Conservation (phyloP, 2,888 invertebrate genomes). For the Idaea aversata region DNA sequence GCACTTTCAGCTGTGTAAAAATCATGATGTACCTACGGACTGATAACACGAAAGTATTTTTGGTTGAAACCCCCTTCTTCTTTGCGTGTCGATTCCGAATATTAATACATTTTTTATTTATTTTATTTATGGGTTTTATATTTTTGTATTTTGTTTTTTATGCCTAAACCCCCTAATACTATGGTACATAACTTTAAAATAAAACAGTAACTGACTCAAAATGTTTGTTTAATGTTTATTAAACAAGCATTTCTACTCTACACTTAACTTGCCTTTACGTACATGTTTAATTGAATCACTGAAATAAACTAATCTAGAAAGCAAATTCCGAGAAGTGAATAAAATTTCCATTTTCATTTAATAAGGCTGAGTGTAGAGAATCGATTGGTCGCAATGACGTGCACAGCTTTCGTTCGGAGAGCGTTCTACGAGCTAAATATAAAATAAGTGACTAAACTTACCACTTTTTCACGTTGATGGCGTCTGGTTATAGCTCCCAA, state of each 20-base stretch:
- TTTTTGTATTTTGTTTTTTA: too few relatives aligned
- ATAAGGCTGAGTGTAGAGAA: constrained; percentile 10
- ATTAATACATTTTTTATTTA: too few relatives aligned
- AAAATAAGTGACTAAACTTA: constrained; percentile 25
- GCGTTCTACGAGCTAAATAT: constrained; percentile 9
- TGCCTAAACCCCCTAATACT: too few relatives aligned
- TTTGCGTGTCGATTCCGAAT: too few relatives aligned
- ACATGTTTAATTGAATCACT: neutral
- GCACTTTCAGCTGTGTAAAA: neutral
- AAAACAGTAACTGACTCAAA: too few relatives aligned
- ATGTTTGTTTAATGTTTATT: too few relatives aligned
- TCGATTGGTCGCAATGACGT: constrained; percentile 22
- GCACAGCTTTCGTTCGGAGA: constrained; percentile 13
- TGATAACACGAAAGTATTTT: too few relatives aligned
- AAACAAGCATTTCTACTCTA: neutral
- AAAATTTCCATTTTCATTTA: constrained; percentile 1
- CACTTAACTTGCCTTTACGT: neutral
- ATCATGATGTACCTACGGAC: neutral
- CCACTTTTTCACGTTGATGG: constrained; percentile 40
- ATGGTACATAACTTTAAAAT: too few relatives aligned
- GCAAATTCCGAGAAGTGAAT: neutral
- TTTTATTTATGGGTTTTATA: too few relatives aligned
- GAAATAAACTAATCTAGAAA: neutral
- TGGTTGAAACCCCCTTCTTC: neutral
- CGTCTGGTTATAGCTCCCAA: constrained; percentile 36